Base-by-base conservation (phyloP, 2,113 vertebrate species). In the Gallinago jamesoni region DNA sequence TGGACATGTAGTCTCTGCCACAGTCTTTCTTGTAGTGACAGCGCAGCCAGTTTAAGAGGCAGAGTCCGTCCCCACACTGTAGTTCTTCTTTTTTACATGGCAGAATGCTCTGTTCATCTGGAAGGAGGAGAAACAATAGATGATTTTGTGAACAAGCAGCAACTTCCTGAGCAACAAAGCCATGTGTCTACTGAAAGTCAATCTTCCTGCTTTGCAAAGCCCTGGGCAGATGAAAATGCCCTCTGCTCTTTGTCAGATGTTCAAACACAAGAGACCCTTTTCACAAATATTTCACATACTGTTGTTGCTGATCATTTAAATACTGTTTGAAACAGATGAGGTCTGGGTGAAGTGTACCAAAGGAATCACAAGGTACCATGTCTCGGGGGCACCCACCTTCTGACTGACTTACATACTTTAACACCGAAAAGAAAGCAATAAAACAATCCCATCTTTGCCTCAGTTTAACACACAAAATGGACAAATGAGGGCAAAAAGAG, bases 1-100 rank as follows among this genome's bases (percentile, higher is more conserved):
- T 98, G 97, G 99, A 98, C 98, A 98, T 98, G 98, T 98, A 98
- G 97, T 98, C 98, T 96, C 89, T 95, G 87, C 98, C 98, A 94
- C 97, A 96, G 94, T 94, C 97, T 85, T 97, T 98, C 98, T 96
- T 98, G 95, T 92, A 98, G 97, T 97, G 97, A 96, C 98, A 99
- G 98, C 45, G 97, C 96, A 98, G 97, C 97, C 98, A 98, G 89
- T 90, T 95, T 63, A 96, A 87, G 79, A 97, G 97, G 95, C 98
- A 98, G 95, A 95, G 78, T 75, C 96, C 97, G 50, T 97, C 93
- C 94, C 98, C 97, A 96, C 97, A 95, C 82, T 96, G 97, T 55
- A 97, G 95, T 77, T 97, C 96, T 84, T 98, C 97, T 93, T 97
- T 90, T 94, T 94, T 91, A 88, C 96, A 97, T 18, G 96, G 95